Evolutionary conservation across 2,113 vertebrate species (phyloP), one percentile per base, ranked within the genome.

Genomic region (Engystomops pustulosus): DNA sequence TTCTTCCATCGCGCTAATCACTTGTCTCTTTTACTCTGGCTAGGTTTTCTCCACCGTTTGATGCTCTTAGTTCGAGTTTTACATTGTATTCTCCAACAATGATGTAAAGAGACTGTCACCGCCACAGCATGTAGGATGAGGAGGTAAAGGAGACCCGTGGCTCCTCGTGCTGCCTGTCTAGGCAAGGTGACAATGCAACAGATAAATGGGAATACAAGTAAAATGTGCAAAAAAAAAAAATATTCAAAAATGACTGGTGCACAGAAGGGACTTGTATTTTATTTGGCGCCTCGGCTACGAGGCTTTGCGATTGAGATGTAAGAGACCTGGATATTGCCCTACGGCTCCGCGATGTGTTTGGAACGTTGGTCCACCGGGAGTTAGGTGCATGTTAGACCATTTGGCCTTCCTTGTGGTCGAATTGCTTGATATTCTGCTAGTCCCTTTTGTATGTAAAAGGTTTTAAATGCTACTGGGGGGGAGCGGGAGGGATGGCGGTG

Each of bases 1-100:
- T 85, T 85, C 83, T 79, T 79, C 83, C 83, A 78, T 67, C 14
- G 58, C 62, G 62, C 83, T 85, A 85, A 85, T 85, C 83, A 85
- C 83, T 85, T 85, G 83, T 85, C 83, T 85, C 62, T 85, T 58
- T 58, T 79, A 45, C 75, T 85, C 74, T 68, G 62, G 41, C 81
- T 76, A 20, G 81, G 75, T 55, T 84, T 85, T 78, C 83, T 84
- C 55, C 12, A 67, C 9, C 72, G 58, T 84, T 84, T 84, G 72
- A 84, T 69, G 72, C 82, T 53, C 74, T 84, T 84, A 78, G 60
- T 45, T 3, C n/a, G 62, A 85, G 74, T 85, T 85, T 85, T 79
- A 79, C 83, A 85, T 78, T 79, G 74, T 85, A 70, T 79, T 69
- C 62, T 78, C 44, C 62, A 58, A 85, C 83, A 79, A 23, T 79